A percentile compares a stretch with the other conserved stretches of the same genome.
phyloP scores from a whole-genome alignment of 2,797 vertebrate species.

The Cossypha heuglini region DNA sequence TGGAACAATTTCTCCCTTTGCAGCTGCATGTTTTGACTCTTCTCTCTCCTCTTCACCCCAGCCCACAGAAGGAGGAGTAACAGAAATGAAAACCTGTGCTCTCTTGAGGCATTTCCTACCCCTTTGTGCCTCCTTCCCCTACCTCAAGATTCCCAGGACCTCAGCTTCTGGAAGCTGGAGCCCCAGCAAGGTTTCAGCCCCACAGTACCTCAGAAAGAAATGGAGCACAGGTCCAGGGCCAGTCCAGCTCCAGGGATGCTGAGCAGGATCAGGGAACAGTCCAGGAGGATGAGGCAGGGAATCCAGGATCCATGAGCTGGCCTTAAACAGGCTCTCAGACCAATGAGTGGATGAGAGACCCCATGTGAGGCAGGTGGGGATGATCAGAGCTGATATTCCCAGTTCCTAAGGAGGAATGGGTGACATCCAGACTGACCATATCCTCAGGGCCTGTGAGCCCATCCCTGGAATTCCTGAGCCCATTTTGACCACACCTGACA shows the following conservation, averaged over 20 bases:
- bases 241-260: neutral
- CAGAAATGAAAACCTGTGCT: accelerated
- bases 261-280: neutral
- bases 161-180: neutral
- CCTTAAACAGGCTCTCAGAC: neutral
- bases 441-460: neutral
- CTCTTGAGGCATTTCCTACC: neutral
- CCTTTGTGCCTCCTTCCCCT: neutral
- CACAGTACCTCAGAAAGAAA: neutral
- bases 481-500: accelerated
- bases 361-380: neutral
- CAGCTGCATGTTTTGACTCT: neutral
- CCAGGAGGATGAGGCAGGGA: accelerated
- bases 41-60: neutral
- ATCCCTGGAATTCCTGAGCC: neutral
- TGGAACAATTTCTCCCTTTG: neutral
- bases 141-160: neutral
- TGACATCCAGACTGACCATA: neutral
- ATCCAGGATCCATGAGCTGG: neutral
- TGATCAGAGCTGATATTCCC: neutral
- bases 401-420: neutral
- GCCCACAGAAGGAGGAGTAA: neutral
- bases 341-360: neutral
- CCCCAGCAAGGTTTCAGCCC: neutral
- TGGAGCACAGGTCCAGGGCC: neutral